Conservation (phyloP, 2,113 vertebrate species). For the Melanotaenia duboulayi region DNA sequence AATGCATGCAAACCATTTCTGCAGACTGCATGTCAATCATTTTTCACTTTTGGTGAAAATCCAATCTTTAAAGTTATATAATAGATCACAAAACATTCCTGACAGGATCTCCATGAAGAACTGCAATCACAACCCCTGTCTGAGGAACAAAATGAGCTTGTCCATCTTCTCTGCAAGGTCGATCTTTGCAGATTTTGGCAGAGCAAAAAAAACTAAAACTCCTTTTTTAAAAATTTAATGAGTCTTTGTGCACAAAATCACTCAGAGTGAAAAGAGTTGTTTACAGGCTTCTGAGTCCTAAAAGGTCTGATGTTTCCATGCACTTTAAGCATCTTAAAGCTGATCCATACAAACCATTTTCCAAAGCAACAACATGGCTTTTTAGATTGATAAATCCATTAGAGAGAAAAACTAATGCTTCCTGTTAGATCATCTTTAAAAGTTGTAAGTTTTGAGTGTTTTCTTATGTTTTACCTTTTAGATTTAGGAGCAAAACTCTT, state of each 20-base stretch:
- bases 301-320: constrained; percentile 36
- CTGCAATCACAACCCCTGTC: too few species aligned
- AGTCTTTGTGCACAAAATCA: background rate
- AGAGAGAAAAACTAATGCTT: constrained; percentile 12
- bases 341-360: constrained; percentile 34
- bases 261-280: background rate
- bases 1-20: background rate
- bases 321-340: constrained; percentile 39
- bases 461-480: constrained; percentile 4
- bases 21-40: background rate
- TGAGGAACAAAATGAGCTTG: background rate
- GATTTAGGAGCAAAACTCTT: background rate
- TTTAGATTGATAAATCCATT: constrained; percentile 45
- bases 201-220: background rate
- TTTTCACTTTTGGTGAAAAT: too few species aligned
- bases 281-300: background rate
- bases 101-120: too few species aligned
- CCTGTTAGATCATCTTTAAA: constrained; percentile 1
- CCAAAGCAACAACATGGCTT: constrained; percentile 25
- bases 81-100: too few species aligned
- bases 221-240: background rate
- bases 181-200: background rate
- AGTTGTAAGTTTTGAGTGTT: background rate
- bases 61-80: too few species aligned
- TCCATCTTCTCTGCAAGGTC: background rate